Percentiles rank a stretch among this genome's conserved stretches.
Conservation (phyloP, 2,797 vertebrate species). For the Urocyon cinereoargenteus region DNA sequence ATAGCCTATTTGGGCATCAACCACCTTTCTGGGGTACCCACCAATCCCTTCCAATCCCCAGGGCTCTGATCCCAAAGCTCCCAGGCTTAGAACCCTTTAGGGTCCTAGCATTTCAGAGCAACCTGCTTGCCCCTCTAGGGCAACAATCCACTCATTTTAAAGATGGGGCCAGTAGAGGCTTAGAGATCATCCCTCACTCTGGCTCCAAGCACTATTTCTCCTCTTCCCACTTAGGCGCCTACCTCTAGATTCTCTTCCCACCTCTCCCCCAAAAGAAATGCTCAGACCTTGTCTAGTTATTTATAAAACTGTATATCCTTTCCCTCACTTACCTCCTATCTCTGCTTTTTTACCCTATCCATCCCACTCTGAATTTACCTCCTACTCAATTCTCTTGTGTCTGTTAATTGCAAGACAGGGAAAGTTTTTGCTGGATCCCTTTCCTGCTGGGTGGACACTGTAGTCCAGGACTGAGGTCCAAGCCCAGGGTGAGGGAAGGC, state of each 20-base stretch:
- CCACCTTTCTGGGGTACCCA: not conserved
- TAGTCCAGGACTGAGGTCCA: not conserved
- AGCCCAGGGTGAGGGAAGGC: not conserved
- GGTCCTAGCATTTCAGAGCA: not conserved
- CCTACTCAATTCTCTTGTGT: not conserved
- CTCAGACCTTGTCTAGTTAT: constrained; percentile 65
- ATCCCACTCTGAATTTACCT: not conserved
- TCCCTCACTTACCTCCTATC: not conserved
- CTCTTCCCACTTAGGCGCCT: not conserved
- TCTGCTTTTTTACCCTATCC: not conserved
- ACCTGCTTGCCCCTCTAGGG: not conserved
- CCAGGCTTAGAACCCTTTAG: not conserved
- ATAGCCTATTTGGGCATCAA: constrained; percentile 5
- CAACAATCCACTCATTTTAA: not conserved
- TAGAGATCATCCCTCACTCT: not conserved
- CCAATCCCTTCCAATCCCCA: not conserved
- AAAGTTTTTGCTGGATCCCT: not conserved
- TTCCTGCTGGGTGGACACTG: rapidly evolving
- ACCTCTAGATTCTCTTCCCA: not conserved
- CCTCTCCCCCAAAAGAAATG: not conserved
- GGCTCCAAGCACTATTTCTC: not conserved
- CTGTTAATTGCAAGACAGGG: constrained; percentile 17
- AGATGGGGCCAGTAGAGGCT: not conserved
- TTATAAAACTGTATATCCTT: constrained; percentile 73
- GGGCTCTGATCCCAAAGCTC: not conserved